A percentile compares a stretch with the other conserved stretches of the same genome.
phyloP scores from a whole-genome alignment of 2,888 invertebrate genomes.

The Rhingia rostrata region DNA sequence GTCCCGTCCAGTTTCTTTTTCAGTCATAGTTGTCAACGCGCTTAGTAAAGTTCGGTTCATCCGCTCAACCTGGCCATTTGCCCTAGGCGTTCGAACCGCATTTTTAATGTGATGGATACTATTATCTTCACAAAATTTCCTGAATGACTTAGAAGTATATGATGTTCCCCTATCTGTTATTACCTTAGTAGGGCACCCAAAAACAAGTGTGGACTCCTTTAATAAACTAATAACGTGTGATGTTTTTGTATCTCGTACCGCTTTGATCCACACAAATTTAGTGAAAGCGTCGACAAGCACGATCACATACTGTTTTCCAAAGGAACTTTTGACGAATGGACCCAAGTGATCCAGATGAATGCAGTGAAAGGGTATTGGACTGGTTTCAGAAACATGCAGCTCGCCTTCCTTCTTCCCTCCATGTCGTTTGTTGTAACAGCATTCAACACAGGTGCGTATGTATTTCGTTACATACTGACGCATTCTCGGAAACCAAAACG shows the following conservation, averaged over 20 bases:
- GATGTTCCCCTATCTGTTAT: conserved; percentile 75
- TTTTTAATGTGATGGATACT: conserved; percentile 75
- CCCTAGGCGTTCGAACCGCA: conserved; percentile 73
- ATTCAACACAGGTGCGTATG: conserved; percentile 80
- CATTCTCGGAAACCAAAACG: conserved; percentile 81
- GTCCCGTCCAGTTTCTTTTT: conserved; percentile 42
- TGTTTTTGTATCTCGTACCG: conserved; percentile 49
- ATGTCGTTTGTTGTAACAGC: conserved; percentile 78
- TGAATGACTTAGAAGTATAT: conserved; percentile 72
- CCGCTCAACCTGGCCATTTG: conserved; percentile 72
- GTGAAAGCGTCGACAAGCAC: conserved; percentile 43
- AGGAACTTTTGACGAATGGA: conserved; percentile 42
- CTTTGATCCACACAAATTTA: conserved; percentile 51
- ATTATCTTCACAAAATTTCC: conserved; percentile 65
- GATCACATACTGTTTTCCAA: conserved; percentile 34
- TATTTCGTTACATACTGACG: conserved; percentile 79
- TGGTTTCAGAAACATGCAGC: conserved; percentile 70
- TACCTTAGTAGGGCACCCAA: conserved; percentile 73
- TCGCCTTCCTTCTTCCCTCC: conserved; percentile 64
- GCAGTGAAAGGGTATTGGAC: conserved; percentile 56
- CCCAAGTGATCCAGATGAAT: conserved; percentile 55
- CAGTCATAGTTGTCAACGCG: conserved; percentile 40
- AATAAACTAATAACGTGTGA: conserved; percentile 34
- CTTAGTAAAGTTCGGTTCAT: conserved; percentile 26
- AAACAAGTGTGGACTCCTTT: conserved; percentile 62